Conservation (phyloP, 2,888 invertebrate genomes). For the Hypselothyrea guttata region DNA sequence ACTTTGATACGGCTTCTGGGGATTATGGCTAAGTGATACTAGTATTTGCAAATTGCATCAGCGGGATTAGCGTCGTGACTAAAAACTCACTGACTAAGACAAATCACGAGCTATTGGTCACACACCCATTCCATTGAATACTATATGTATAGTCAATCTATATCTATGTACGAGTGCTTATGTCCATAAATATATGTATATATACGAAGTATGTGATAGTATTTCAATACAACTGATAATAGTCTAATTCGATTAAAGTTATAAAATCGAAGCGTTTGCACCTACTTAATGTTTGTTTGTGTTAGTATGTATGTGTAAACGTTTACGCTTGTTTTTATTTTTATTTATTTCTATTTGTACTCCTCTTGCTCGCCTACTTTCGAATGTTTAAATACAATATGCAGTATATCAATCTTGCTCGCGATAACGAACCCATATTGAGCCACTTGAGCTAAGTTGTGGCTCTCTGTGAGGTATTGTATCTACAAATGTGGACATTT, state of each 20-base stretch:
- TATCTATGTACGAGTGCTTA: too few species aligned
- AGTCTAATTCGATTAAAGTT: constrained; percentile 46
- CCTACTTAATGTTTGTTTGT: constrained; percentile 1
- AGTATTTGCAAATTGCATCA: constrained; percentile 36
- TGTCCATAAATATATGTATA: neutral
- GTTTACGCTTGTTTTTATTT: constrained; percentile 1
- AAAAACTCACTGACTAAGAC: constrained; percentile 17
- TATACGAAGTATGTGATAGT: neutral
- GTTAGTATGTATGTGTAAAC: constrained; percentile 2
- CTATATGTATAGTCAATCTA: too few species aligned
- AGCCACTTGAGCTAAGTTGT: constrained; percentile 38
- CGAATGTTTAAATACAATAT: constrained; percentile 25
- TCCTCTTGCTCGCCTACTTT: neutral
- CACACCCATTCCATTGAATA: constrained; percentile 7
- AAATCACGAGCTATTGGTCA: constrained; percentile 30
- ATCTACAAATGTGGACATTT: neutral
- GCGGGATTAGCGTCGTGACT: constrained; percentile 27
- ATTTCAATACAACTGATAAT: constrained; percentile 44
- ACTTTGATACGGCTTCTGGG: neutral
- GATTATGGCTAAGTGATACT: too few species aligned
- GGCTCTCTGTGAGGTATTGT: constrained; percentile 11
- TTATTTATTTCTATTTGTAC: neutral
- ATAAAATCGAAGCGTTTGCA: constrained; percentile 16
- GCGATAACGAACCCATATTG: constrained; percentile 33
- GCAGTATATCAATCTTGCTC: constrained; percentile 53